Conservation (phyloP, 2,888 invertebrate genomes). For the Rotaria macrura region DNA sequence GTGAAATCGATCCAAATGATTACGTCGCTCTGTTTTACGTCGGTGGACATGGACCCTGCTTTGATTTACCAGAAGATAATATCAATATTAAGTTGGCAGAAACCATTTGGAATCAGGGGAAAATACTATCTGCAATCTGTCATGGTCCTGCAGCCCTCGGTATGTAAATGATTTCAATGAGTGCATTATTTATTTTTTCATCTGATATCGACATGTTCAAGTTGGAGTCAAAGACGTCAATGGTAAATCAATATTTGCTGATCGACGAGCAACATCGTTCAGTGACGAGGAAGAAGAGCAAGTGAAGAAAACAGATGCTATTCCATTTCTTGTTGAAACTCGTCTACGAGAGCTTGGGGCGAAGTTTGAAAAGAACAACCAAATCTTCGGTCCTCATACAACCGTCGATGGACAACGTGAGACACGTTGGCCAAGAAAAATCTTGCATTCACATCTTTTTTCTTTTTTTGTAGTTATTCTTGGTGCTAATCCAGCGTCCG, state of each 20-base stretch:
- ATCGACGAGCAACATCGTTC: conserved; percentile 38
- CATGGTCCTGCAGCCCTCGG: conserved; percentile 38
- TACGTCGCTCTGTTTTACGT: conserved; percentile 38
- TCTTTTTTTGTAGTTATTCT: neutral
- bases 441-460: neutral
- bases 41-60: conserved; percentile 41
- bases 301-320: conserved; percentile 36
- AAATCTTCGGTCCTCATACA: neutral
- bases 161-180: neutral
- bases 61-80: conserved; percentile 36
- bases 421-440: neutral
- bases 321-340: conserved; percentile 41
- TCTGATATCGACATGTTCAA: conserved; percentile 22
- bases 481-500: neutral
- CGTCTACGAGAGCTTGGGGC: conserved; percentile 37
- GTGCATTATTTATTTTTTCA: too few species aligned
- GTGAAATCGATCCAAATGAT: conserved; percentile 38
- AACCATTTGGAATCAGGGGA: conserved; percentile 37
- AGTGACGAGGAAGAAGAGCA: conserved; percentile 39
- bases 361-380: conserved; percentile 34
- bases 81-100: conserved; percentile 36
- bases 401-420: neutral
- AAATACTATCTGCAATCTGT: conserved; percentile 39
- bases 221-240: conserved; percentile 37
- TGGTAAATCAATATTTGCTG: conserved; percentile 37